Base-by-base conservation (phyloP, 1,140 invertebrate genomes). In the Dryas iulia region DNA sequence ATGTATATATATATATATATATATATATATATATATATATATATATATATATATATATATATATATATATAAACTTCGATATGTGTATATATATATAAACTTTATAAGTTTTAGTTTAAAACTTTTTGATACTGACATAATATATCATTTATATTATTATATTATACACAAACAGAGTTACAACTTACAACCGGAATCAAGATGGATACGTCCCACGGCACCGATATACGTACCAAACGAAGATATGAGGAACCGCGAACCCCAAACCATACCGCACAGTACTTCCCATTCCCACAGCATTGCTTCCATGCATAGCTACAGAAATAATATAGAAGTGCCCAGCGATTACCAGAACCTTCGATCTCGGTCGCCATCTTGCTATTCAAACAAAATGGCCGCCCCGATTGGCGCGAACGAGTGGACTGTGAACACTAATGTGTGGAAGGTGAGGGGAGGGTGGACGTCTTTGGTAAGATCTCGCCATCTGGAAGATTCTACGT, bases 371-470 rank as follows among this genome's bases (percentile, higher is more conserved):
- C 92, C 92, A 84, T 92, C 90, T 85, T 92, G 89, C 81, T 92
- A 91, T 66, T 92, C 90, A 0, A 91, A 91, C 79, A 92, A 92
- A 71, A 92, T 92, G 90, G 85, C 85, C 64, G 84, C 87, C 71
- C 86, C 87, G 57, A 83, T 87, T 82, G 87, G 87, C 79, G 84
- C 82, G 58, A 90, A 92, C 82, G 88, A 92, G 54, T 92, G 92
- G 92, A 83, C 86, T 74, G 84, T 86, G 66, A 92, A 90, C 66
- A 83, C 85, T 57, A 83, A 84, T 62, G 83, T 83, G 31, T 92
- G 91, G 92, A 92, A 92, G 92, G 92, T 92, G 92, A 92, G 90
- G 87, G 89, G 84, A 81, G 86, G 89, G 86, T 72, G 39, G 65
- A 70, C 77, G 64, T 75, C 81, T 86, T 82, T 84, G 75, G 84